Percentiles rank a stretch among this genome's conserved stretches.
These are phyloP conservation scores for Salvator merianae DNA, from an alignment of 2,113 vertebrate genomes.

Conservation along the genomic window DNA sequence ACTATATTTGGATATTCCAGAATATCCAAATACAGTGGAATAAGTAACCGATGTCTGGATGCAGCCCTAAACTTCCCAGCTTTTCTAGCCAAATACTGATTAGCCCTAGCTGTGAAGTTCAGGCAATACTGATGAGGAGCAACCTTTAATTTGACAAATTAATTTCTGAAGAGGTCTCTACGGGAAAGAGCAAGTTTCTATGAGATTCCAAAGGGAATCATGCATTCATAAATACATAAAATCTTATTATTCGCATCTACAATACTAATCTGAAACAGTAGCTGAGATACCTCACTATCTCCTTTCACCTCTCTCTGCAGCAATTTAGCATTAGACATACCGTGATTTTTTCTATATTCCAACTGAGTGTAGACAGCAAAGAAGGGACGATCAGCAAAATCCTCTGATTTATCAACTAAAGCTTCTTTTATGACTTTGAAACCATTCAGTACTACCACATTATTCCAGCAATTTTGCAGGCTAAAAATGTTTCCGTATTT, in stretches of 20 bases:
- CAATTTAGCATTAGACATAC: background rate
- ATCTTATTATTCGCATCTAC: background rate
- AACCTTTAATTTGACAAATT: background rate
- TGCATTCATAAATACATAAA: background rate
- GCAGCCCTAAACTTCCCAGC: too few relatives aligned
- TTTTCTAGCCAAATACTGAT: too few relatives aligned
- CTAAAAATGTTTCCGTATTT: conserved; percentile 71
- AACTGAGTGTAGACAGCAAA: rapidly evolving
- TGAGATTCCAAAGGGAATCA: background rate
- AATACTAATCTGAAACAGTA: background rate
- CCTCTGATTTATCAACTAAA: conserved; percentile 59
- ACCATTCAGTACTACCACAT: conserved; percentile 64
- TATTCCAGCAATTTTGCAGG: conserved; percentile 69
- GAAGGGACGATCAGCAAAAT: conserved; percentile 65
- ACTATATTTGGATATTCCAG: too few relatives aligned
- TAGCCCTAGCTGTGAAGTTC: too few relatives aligned
- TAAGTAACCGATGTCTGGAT: too few relatives aligned
- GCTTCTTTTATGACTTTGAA: conserved; percentile 65
- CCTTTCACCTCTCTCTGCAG: background rate
- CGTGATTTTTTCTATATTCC: background rate
- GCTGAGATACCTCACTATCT: background rate
- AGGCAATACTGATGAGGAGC: too few relatives aligned
- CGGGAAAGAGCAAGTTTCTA: background rate
- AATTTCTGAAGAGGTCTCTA: background rate
- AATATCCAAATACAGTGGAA: too few relatives aligned